Percentiles rank a stretch among this genome's conserved stretches.
phyloP scores from a whole-genome alignment of 1,140 invertebrate genomes.

The Semibalanus balanoides region DNA sequence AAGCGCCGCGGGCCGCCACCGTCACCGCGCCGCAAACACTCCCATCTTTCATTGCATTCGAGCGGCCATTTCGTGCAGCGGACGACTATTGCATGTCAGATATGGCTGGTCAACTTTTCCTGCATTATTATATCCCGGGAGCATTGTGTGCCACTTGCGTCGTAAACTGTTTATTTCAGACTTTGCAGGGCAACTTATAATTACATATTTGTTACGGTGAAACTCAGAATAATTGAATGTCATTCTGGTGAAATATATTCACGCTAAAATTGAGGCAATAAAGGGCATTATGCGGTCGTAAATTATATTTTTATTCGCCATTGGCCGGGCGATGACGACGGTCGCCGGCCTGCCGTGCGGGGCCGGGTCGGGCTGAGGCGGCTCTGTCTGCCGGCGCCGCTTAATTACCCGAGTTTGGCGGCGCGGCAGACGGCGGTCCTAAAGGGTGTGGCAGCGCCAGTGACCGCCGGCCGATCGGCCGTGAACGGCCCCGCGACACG shows the following conservation, averaged over 20 bases:
- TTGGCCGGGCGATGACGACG: not conserved
- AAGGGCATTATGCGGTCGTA: not conserved
- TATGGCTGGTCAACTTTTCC: not conserved
- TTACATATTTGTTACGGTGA: not conserved
- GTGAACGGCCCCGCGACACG: no score
- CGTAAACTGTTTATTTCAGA: conserved; percentile 2
- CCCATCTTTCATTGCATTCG: not conserved
- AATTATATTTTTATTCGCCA: not conserved
- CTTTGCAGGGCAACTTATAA: not conserved
- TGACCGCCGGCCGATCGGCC: no score
- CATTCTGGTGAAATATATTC: conserved; percentile 1
- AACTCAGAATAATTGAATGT: not conserved
- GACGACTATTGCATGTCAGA: not conserved
- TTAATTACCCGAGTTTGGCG: not conserved
- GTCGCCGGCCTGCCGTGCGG: not conserved
- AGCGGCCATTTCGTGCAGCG: not conserved
- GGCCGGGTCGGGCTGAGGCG: not conserved
- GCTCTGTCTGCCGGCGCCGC: not conserved
- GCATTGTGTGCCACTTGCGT: not conserved
- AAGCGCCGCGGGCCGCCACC: no score
- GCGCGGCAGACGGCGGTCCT: no score
- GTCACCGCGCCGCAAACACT: no score
- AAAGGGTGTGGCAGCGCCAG: no score
- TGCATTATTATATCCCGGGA: not conserved
- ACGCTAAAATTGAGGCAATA: not conserved